A percentile compares a stretch with the other conserved stretches of the same genome.
Evolutionary conservation across 1,140 invertebrate genomes (phyloP).

Genomic region (Drosophila carrolli): DNA sequence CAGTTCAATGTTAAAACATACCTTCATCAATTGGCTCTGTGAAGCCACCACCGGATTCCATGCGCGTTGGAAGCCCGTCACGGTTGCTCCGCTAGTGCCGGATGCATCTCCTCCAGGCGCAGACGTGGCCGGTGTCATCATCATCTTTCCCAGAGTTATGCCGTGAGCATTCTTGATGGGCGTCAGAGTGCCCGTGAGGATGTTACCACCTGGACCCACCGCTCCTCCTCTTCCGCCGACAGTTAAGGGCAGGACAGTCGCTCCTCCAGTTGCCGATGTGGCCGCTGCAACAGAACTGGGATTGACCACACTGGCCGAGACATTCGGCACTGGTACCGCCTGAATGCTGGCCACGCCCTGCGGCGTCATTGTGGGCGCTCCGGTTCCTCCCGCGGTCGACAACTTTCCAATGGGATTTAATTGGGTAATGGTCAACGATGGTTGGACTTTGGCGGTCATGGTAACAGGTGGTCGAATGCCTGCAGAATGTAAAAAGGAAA

Average conservation of each 20-base stretch:
- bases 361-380: slow-evolving; percentile 51
- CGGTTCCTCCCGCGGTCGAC: slow-evolving; percentile 31
- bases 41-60: slow-evolving; percentile 61
- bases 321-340: slow-evolving; percentile 54
- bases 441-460: slow-evolving; percentile 79
- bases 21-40: slow-evolving; percentile 42
- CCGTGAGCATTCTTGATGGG: slow-evolving; percentile 75
- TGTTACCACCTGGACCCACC: slow-evolving; percentile 53
- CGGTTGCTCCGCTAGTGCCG: slow-evolving; percentile 10
- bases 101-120: slow-evolving; percentile 1
- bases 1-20: slow-evolving; percentile 4
- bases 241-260: slow-evolving; percentile 75
- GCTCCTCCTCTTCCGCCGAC: slow-evolving; percentile 63
- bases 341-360: slow-evolving; percentile 77
- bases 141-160: slow-evolving; percentile 79
- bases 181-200: slow-evolving; percentile 76
- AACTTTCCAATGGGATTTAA: slow-evolving; percentile 76
- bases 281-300: slow-evolving; percentile 41
- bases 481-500: neutral
- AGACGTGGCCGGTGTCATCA: slow-evolving; percentile 69
- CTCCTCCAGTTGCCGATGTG: slow-evolving; percentile 62
- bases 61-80: slow-evolving; percentile 38
- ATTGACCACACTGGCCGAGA: slow-evolving; percentile 50
- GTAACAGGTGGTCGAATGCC: slow-evolving; percentile 77
- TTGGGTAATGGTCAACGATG: slow-evolving; percentile 82